Base-by-base conservation (phyloP, 2,113 vertebrate genomes). In the Polypterus bichir region DNA sequence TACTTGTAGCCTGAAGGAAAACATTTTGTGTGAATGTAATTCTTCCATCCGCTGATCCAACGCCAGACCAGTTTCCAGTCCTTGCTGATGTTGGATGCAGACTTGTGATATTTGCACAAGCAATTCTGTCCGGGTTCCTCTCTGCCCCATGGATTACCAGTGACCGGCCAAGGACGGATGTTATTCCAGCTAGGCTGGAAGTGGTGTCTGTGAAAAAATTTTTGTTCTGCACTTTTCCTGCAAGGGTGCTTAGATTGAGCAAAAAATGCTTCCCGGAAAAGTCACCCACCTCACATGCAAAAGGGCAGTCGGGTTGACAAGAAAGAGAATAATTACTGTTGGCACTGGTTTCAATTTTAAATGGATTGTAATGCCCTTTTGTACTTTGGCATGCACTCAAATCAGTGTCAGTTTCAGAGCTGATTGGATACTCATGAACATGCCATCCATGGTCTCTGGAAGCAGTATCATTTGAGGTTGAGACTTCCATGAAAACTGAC, bases 401-500 rank as follows among this genome's bases (percentile, higher is more conserved):
- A 47, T 83, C 81, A 47, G 67, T 64, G 54, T 89, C 84, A 3
- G 65, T 72, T 61, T 83, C 86, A 5, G 84, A 81, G 66, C 79
- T 81, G 60, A 90, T 86, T 5, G 86, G 83, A 63, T 68, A 77
- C 1, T 2, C 59, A 59, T 89, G 86, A 66, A 87, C 68, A 58
- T 89, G 86, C 86, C 87, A 90, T 59, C 77, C 79, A 66, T 90
- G 88, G 46, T 79, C 71, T 54, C 1, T 10, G 54, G 80, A 88
- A 46, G 66, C 49, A 1, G 49, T 44, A 5, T 8, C 59, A 7
- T 74, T 69, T 44, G 66, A 54, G 58, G 70, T 71, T 3, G 73
- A 69, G 46, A 90, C 65, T 67, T 87, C 78, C 64, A 78, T 10
- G 58, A 87, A 89, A 51, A 87, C 64, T 4, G 85, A 78, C 3